phyloP scores from a whole-genome alignment of 2,113 vertebrate genomes.

The Perca schrenkii region DNA sequence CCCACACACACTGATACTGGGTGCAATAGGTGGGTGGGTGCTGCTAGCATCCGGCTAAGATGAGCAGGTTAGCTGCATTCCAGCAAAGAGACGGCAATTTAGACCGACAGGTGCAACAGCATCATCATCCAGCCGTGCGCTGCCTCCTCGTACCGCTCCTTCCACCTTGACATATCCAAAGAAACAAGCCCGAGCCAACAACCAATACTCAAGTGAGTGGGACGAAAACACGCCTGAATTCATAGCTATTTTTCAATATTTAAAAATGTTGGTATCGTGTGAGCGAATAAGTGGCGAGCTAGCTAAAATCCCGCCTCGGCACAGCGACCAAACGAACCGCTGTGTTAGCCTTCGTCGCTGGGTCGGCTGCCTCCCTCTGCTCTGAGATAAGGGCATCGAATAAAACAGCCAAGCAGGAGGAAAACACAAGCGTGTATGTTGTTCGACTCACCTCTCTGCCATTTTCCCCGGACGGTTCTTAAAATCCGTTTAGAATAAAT shows the following conservation, averaged over 20 bases:
- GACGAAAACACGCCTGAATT: not conserved
- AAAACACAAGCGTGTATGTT: too few relatives aligned
- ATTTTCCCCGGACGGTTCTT: conserved; percentile 58
- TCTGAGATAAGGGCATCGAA: not conserved
- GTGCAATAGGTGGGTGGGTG: not conserved
- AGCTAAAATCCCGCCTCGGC: conserved; percentile 43
- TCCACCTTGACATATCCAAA: conserved; percentile 8
- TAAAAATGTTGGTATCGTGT: not conserved
- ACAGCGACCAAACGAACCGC: conserved; percentile 11
- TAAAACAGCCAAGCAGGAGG: not conserved
- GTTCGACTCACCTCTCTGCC: conserved; percentile 75
- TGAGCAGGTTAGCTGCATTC: conserved; percentile 62
- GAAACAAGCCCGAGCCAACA: not conserved
- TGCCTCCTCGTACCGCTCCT: conserved; percentile 3
- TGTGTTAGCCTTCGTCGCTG: conserved; percentile 47
- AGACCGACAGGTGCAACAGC: conserved; percentile 76
- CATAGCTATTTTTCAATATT: not conserved
- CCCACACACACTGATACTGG: not conserved
- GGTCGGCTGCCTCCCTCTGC: conserved; percentile 22
- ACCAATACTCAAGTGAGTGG: not conserved
- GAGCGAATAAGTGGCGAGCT: conserved; percentile 39
- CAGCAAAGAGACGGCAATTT: conserved; percentile 47
- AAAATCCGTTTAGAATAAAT: conserved; percentile 57
- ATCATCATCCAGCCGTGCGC: conserved; percentile 39
- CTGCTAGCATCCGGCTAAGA: conserved; percentile 31